Base-by-base conservation (phyloP, 1,140 invertebrate species). In the Apis cerana region DNA sequence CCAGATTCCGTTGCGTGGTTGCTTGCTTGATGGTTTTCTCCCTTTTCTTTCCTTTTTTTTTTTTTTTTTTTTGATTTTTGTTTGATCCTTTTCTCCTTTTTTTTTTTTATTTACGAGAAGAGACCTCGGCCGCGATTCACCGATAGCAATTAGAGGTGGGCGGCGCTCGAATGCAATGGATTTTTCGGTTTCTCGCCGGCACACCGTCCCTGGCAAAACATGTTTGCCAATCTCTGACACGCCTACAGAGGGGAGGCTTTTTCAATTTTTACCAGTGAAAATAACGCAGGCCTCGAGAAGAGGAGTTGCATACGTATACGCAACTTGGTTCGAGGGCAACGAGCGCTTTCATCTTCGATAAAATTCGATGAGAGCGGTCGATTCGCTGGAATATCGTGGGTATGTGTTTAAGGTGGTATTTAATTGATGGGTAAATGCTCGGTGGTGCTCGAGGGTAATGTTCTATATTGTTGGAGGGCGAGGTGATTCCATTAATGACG, bases 61-160 rank as follows among this genome's bases (percentile, higher is more conserved):
- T 80, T 52, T 9, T 64, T 64, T 64, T 80, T 52, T 19, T 69
- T 27, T 48, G n/a, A 9, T 33, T n/a, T 67, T 48, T n/a, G 27
- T 33, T 33, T 33, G 33, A 3, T 33, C 33, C 2, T 33, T 43
- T 33, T 33, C 3, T 11, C 12, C n/a, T 58, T 64, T 43, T 59
- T 59, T 21, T 68, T 48, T 17, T 64, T 43, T 52, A 11, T 1
- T 11, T 21, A 17, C 67, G 67, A 59, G 33, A 43, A 43, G 33
- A 43, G 33, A 43, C 33, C 33, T 43, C 23, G 43, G 2, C 13
- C 75, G 33, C 78, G 61, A 74, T 81, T 68, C 54, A n/a, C 13
- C 43, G 71, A 58, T 54, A n/a, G 80, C 64, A 76, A 82, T 82
- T 82, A 68, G 43, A 82, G 43, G 43, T 59, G 72, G 64, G 64